These are phyloP conservation scores for Apis laboriosa DNA, from an alignment of 1,140 invertebrate species.

Conservation along the genomic window DNA sequence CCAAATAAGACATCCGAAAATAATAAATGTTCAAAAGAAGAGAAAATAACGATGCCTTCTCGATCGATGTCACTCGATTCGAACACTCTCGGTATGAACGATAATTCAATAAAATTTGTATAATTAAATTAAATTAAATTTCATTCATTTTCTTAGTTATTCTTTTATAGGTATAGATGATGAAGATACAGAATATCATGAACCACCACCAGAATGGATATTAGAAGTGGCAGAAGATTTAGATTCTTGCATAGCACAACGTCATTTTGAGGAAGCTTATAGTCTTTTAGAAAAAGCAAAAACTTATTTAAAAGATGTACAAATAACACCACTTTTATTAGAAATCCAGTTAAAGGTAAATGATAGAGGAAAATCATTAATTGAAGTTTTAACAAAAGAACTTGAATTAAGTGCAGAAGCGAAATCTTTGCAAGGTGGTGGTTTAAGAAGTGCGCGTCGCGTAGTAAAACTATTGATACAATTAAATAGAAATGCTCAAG, in stretches of 20 bases:
- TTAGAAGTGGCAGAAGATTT: conserved; percentile 96
- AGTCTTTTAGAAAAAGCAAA: conserved; percentile 90
- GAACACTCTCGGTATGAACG: conserved; percentile 67
- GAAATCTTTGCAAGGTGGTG: conserved; percentile 93
- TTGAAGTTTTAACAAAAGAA: conserved; percentile 93
- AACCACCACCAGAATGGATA: conserved; percentile 92
- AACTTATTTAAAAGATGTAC: conserved; percentile 80
- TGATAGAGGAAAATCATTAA: conserved; percentile 88
- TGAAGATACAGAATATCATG: conserved; percentile 80
- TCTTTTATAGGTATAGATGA: conserved; percentile 78
- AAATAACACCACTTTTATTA: conserved; percentile 72
- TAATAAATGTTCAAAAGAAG: conserved; percentile 62
- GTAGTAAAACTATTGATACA: conserved; percentile 94
- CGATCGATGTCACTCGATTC: conserved; percentile 75
- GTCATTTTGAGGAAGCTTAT: conserved; percentile 97
- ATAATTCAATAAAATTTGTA: neutral
- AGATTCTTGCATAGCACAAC: conserved; percentile 97
- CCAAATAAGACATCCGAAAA: conserved; percentile 50
- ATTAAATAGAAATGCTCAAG: conserved; percentile 89
- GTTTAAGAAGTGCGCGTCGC: conserved; percentile 91
- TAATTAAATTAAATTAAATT: conserved; percentile 9
- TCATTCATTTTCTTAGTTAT: conserved; percentile 41
- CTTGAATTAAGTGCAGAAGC: conserved; percentile 91
- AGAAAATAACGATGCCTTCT: conserved; percentile 61
- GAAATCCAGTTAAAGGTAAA: conserved; percentile 79